These are phyloP conservation scores for Euthynnus affinis DNA, from an alignment of 2,797 vertebrate genomes.

Conservation along the genomic window DNA sequence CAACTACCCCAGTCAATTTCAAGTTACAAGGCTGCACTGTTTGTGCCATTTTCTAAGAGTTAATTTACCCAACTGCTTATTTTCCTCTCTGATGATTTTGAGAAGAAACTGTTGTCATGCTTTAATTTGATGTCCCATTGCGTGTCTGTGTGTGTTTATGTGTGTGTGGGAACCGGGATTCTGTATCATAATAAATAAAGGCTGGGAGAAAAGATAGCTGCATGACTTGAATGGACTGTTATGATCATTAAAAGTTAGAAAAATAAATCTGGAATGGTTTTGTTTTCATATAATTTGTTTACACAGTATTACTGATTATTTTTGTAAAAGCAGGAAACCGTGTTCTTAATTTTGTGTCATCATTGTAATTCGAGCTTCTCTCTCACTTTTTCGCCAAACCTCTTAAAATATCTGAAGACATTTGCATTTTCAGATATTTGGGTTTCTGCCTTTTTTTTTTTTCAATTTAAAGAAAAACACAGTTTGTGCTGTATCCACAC, in stretches of 20 bases:
- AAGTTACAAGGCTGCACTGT: constrained; percentile 88
- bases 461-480: constrained; percentile 19
- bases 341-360: neutral
- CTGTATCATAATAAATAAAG: constrained; percentile 70
- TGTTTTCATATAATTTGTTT: constrained; percentile 55
- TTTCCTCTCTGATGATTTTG: constrained; percentile 66
- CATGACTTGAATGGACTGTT: constrained; percentile 44
- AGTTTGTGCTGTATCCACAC: constrained; percentile 31
- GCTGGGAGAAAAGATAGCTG: constrained; percentile 58
- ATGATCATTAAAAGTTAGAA: constrained; percentile 44
- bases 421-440: constrained; percentile 14
- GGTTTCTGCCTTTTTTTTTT: constrained; percentile 10
- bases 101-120: constrained; percentile 55
- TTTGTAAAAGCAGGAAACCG: constrained; percentile 39
- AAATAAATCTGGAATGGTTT: constrained; percentile 60
- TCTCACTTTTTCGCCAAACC: neutral
- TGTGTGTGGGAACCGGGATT: constrained; percentile 47
- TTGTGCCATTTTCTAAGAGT: constrained; percentile 82
- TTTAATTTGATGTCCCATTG: constrained; percentile 59
- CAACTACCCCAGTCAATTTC: constrained; percentile 91
- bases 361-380: constrained; percentile 20
- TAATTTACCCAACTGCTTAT: constrained; percentile 66
- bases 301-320: constrained; percentile 44
- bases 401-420: constrained; percentile 5
- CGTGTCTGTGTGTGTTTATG: constrained; percentile 26